Evolutionary conservation across 2,888 invertebrate species (phyloP).

Genomic region (Cerastoderma edule): DNA sequence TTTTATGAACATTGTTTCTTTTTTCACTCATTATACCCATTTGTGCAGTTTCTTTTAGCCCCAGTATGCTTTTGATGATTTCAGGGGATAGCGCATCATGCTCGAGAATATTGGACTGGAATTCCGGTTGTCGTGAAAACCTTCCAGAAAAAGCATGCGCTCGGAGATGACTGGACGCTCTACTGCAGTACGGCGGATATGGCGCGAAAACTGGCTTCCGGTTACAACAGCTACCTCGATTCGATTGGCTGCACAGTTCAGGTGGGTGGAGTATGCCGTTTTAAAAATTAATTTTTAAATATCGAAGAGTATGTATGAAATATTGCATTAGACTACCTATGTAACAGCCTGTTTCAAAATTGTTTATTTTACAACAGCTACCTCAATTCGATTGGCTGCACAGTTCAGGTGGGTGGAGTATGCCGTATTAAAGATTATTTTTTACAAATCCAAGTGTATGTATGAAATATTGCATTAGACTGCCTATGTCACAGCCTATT

Average conservation of each 20-base stretch:
- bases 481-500: no score
- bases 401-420: slow-evolving; percentile 7
- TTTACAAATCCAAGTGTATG: no score
- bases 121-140: slow-evolving; percentile 55
- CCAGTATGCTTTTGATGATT: slow-evolving; percentile 18
- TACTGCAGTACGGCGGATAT: slow-evolving; percentile 31
- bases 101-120: slow-evolving; percentile 38
- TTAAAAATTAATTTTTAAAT: no score
- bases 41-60: no score
- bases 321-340: no score
- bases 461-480: no score
- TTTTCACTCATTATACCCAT: no score
- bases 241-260: slow-evolving; percentile 1
- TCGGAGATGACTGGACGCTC: slow-evolving; percentile 32
- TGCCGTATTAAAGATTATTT: no score
- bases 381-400: neutral
- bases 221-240: slow-evolving; percentile 35
- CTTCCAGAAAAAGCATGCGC: slow-evolving; percentile 32
- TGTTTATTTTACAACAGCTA: slow-evolving; percentile 48
- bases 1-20: no score
- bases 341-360: no score
- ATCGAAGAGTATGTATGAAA: no score
- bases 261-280: no score
- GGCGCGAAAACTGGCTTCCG: slow-evolving; percentile 28
- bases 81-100: slow-evolving; percentile 53